A percentile compares a stretch with the other conserved stretches of the same genome.
Evolutionary conservation across 92 coral and sea anemone species (phyloP).

Genomic region (Phenganax stokvisi): DNA sequence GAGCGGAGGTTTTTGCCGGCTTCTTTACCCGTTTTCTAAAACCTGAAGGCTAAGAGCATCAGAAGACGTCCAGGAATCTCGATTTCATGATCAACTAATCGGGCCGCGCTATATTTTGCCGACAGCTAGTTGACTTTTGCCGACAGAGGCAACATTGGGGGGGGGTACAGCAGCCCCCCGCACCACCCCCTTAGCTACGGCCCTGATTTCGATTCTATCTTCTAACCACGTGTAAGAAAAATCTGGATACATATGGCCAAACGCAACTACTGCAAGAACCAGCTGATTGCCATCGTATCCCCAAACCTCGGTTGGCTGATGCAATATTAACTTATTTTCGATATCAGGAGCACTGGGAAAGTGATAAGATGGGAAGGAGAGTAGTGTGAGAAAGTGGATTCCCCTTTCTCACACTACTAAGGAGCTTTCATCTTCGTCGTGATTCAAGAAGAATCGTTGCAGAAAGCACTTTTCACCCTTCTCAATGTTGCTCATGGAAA

Average conservation of each 20-base stretch:
- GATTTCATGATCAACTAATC: too few species aligned
- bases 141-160: too few species aligned
- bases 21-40: too few species aligned
- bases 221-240: slow-evolving; percentile 12
- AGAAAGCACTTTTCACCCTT: slow-evolving; percentile 31
- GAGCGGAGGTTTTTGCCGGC: too few species aligned
- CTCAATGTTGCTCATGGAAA: slow-evolving; percentile 7
- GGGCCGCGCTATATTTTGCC: too few species aligned
- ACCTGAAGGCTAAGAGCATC: too few species aligned
- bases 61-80: too few species aligned
- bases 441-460: slow-evolving; percentile 11
- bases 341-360: neutral
- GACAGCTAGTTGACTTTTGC: too few species aligned
- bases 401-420: too few species aligned
- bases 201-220: slow-evolving; percentile 1
- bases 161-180: too few species aligned
- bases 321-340: slow-evolving; percentile 5
- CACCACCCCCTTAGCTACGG: too few species aligned
- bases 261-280: slow-evolving; percentile 25
- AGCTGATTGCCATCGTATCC: slow-evolving; percentile 29
- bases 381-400: too few species aligned
- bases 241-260: slow-evolving; percentile 23
- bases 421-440: slow-evolving; percentile 10
- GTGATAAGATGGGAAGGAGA: neutral
- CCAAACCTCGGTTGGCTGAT: slow-evolving; percentile 38